These are phyloP conservation scores for Lochmaea capreae DNA, from an alignment of 2,888 invertebrate species.

Conservation along the genomic window DNA sequence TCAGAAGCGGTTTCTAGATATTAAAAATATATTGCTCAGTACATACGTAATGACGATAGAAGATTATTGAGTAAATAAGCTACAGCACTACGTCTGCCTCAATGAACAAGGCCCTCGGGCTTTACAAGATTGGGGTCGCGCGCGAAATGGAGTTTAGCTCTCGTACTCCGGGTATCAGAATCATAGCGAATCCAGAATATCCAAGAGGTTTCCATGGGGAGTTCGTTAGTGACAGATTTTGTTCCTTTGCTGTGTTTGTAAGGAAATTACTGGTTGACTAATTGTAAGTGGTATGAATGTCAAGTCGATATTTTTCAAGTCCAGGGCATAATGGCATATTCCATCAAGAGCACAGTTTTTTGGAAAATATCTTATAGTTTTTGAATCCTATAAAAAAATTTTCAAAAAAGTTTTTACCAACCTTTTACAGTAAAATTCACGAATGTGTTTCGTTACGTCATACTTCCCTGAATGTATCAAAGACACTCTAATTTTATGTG, in stretches of 20 bases:
- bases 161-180: not conserved
- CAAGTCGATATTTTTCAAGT: not conserved
- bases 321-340: no score
- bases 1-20: no score
- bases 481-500: no score
- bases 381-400: no score
- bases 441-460: no score
- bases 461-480: no score
- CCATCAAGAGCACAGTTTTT: no score
- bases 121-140: constrained; percentile 12
- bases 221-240: constrained; percentile 32
- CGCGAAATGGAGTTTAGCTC: constrained; percentile 11
- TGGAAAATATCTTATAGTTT: no score
- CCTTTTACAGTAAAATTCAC: no score
- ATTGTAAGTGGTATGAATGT: not conserved
- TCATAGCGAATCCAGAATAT: constrained; percentile 18
- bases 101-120: constrained; percentile 15
- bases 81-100: constrained; percentile 7
- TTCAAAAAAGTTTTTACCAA: no score
- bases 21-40: not conserved
- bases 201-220: constrained; percentile 35
- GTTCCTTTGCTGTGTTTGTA: not conserved
- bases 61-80: constrained; percentile 4
- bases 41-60: not conserved
- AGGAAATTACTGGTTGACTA: not conserved